Conservation (phyloP, 2,888 invertebrate species). For the Magallana nippona region DNA sequence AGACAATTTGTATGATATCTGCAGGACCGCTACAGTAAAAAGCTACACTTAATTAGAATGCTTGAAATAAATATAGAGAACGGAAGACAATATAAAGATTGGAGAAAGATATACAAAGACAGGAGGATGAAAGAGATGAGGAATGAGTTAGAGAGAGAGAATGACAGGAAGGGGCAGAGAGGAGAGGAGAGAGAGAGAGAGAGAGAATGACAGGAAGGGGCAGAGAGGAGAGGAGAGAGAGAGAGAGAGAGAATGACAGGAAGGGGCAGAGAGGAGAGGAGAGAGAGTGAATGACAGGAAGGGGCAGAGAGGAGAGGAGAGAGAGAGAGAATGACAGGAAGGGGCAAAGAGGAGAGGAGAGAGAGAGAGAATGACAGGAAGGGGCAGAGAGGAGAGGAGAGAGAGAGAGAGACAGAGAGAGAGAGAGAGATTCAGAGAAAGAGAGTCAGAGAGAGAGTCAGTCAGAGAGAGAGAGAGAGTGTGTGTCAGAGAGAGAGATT, state of each 20-base stretch:
- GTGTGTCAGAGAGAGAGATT: too few species aligned
- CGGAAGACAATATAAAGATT: not conserved
- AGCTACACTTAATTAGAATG: not conserved
- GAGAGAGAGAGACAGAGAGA: slow-evolving; percentile 82
- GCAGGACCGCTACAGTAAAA: too few species aligned
- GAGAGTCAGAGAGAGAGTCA: slow-evolving; percentile 88
- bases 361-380: too few species aligned
- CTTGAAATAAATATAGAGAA: not conserved
- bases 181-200: not conserved
- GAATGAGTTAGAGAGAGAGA: slow-evolving; percentile 91
- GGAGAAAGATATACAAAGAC: slow-evolving; percentile 81
- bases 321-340: slow-evolving; percentile 81
- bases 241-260: slow-evolving; percentile 84
- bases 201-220: too few species aligned
- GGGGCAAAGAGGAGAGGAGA: not conserved
- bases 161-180: not conserved
- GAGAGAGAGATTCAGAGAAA: slow-evolving; percentile 97
- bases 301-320: slow-evolving; percentile 97
- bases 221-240: not conserved
- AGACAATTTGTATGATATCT: too few species aligned
- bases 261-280: slow-evolving; percentile 85
- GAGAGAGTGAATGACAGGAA: slow-evolving; percentile 85
- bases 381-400: too few species aligned
- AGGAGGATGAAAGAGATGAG: slow-evolving; percentile 96
- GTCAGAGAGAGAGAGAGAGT: not conserved